Base-by-base conservation (phyloP, 2,797 vertebrate species). In the Danio kyathit region DNA sequence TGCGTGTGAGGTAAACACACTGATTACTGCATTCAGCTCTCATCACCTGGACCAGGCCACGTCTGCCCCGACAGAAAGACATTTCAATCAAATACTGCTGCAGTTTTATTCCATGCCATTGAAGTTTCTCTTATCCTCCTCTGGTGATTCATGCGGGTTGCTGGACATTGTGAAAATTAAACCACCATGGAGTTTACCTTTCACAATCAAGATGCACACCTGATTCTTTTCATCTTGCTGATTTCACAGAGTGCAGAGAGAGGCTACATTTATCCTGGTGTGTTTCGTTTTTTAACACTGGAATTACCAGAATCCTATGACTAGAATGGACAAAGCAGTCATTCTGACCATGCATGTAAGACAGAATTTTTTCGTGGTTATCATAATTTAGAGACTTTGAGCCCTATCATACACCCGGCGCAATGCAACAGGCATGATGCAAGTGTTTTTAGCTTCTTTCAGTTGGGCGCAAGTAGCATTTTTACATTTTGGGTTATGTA, bases 21-120 rank as follows among this genome's bases (percentile, higher is more conserved):
- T 87, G 86, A 87, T 87, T 87, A 85, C 83, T 57, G 63, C 83
- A 87, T 87, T 87, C 82, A 87, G 57, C 76, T 85, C 65, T 85
- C 83, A 79, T 83, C 86, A 85, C 75, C 83, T 86, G 83, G 54
- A 86, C 65, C 75, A 67, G 79, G 79, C 48, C 83, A 57, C 75
- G 43, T 84, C 82, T 80, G 73, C 56, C 56, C 67, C 57, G 63
- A 76, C 48, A 75, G 46, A 43, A 75, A 69, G 67, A 66, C 77
- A 66, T 41, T 82, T 79, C 46, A 56, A 59, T 79, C 43, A 57
- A 56, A 76, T 29, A 63, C 77, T 71, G 44, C 77, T 76, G 67
- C 51, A 84, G 60, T 70, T 79, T 51, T 79, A 46, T 21, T 67
- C 44, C 4, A 12, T 49, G 65, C 65, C 61, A 46, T 8, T 79